Base-by-base conservation (phyloP, 2,797 vertebrate species). In the Vireo griseus region DNA sequence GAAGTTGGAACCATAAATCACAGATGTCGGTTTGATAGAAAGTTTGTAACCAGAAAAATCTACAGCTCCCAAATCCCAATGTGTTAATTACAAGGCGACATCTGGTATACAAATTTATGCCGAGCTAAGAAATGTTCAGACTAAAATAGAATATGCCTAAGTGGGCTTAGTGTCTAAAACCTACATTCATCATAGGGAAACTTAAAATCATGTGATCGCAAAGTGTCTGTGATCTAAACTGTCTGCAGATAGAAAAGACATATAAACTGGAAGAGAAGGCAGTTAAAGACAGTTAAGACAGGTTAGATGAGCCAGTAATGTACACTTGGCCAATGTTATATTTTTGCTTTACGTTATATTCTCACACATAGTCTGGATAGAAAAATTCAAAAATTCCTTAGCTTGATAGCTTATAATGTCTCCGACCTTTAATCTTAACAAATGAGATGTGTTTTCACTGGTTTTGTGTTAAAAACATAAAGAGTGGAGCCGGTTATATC, bases 31-130 rank as follows among this genome's bases (percentile, higher is more conserved):
- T 96, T 96, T 97, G 97, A 98, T 97, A 95, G 94, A 96, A 98
- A 98, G 98, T 98, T 98, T 97, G 97, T 97, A 98, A 98, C 92
- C 81, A 98, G 95, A 96, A 96, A 97, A 97, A 97, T 98, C 94
- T 96, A 97, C 96, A 97, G 96, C 95, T 98, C 97, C 93, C 92
- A 98, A 97, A 97, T 98, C 97, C 95, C 97, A 97, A 65, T 52
- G 92, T 98, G 97, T 98, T 98, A 98, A 98, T 98, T 98, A 97
- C 90, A 97, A 97, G 96, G 93, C 88, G 50, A 97, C 98, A 98
- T 98, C 98, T 98, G 98, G 96, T 98, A 96, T 95, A 98, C 95
- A 97, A 97, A 98, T 98, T 97, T 98, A 98, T 98, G 97, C 97
- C 96, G 95, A 98, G 94, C 90, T 97, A 97, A 96, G 97, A 97